These are phyloP conservation scores for Stenolophus ochropezus DNA, from an alignment of 2,888 invertebrate species.

Conservation along the genomic window DNA sequence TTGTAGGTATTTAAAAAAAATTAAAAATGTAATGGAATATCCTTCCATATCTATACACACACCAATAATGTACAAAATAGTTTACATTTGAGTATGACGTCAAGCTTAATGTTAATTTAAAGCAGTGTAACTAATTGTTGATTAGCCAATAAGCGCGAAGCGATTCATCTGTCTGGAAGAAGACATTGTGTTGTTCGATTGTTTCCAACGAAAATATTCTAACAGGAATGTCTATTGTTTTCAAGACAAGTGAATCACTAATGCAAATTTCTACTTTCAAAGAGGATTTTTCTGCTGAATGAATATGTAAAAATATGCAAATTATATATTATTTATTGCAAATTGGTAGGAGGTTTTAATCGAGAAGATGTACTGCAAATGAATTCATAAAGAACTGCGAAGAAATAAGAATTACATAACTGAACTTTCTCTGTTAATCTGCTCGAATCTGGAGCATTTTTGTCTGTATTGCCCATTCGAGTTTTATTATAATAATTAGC, in stretches of 20 bases:
- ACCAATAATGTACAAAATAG: no score
- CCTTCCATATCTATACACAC: no score
- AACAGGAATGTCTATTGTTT: conserved; percentile 40
- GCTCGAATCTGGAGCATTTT: conserved; percentile 18
- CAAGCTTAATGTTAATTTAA: no score
- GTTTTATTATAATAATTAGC: neutral
- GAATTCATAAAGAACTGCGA: conserved; percentile 6
- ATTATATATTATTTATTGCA: conserved; percentile 43
- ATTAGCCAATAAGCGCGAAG: conserved; percentile 33
- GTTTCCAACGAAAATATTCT: conserved; percentile 42
- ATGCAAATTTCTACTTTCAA: conserved; percentile 41
- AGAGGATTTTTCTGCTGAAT: conserved; percentile 17
- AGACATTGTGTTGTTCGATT: conserved; percentile 41
- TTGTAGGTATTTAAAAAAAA: no score
- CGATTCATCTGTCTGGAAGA: conserved; percentile 21
- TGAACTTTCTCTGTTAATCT: conserved; percentile 27
- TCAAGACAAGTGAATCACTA: conserved; percentile 36
- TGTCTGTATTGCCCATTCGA: conserved; percentile 20
- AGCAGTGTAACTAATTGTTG: no score
- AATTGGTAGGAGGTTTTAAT: conserved; percentile 40
- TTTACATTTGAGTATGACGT: no score
- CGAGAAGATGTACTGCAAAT: conserved; percentile 40
- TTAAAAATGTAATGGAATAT: no score
- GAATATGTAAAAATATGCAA: conserved; percentile 40
- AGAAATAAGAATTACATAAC: conserved; percentile 24